phyloP scores from a whole-genome alignment of 2,888 invertebrate genomes.

The Clanis bilineata region DNA sequence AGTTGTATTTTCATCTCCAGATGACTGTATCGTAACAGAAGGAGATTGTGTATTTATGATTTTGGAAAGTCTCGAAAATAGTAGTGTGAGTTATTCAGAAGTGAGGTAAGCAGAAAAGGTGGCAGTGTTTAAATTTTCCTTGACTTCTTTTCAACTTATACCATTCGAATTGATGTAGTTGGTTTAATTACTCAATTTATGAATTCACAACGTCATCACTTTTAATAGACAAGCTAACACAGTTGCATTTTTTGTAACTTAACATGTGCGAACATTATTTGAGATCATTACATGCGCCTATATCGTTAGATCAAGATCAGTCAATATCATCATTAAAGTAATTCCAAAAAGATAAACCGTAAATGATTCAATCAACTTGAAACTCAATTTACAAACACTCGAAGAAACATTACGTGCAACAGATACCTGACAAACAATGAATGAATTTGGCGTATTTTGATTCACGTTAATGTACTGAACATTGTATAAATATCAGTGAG shows the following conservation, averaged over 20 bases:
- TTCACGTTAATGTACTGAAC: background rate
- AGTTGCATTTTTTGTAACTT: background rate
- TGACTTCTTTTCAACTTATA: too few species aligned
- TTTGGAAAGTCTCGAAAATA: too few species aligned
- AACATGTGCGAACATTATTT: background rate
- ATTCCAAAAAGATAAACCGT: background rate
- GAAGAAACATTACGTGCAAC: background rate
- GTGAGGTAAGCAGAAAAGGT: too few species aligned
- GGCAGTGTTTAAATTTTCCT: too few species aligned
- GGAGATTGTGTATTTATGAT: too few species aligned
- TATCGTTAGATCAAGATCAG: background rate
- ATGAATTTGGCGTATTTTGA: background rate
- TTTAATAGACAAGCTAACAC: background rate
- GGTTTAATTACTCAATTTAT: too few species aligned
- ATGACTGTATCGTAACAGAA: too few species aligned
- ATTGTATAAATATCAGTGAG: slow-evolving; percentile 4
- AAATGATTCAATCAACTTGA: background rate
- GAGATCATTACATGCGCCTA: background rate
- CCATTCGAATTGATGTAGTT: too few species aligned
- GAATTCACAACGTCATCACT: too few species aligned
- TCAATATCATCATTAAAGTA: background rate
- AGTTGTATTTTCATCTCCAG: too few species aligned
- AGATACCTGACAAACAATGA: background rate
- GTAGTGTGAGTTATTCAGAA: too few species aligned
- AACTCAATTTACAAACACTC: background rate